These are phyloP conservation scores for Tyria jacobaeae DNA, from an alignment of 2,888 invertebrate genomes.

Conservation along the genomic window DNA sequence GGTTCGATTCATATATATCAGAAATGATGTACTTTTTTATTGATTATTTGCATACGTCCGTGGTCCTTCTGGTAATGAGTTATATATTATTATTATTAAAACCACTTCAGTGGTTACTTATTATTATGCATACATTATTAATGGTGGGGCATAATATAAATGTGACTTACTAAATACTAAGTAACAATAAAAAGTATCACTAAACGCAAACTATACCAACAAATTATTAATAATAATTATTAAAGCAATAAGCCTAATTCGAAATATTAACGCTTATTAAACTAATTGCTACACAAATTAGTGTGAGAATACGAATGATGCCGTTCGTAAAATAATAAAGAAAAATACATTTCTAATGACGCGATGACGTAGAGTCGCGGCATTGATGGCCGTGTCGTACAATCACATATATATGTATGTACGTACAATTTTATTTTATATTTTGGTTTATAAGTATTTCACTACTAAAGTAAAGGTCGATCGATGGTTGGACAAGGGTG, in stretches of 20 bases:
- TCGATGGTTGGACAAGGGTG: not conserved
- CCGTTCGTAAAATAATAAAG: conserved; percentile 8
- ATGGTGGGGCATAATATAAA: conserved; percentile 58
- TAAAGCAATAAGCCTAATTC: conserved; percentile 39
- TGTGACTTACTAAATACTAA: conserved; percentile 57
- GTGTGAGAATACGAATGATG: conserved; percentile 26
- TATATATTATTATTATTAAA: conserved; percentile 27
- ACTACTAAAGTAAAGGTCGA: not conserved
- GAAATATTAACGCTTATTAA: conserved; percentile 30
- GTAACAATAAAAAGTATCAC: conserved; percentile 58
- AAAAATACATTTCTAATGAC: conserved; percentile 14
- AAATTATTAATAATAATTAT: conserved; percentile 27
- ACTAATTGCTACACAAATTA: conserved; percentile 31
- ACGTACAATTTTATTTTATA: too few relatives aligned
- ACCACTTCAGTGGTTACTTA: conserved; percentile 33
- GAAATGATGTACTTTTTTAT: not conserved
- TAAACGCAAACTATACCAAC: conserved; percentile 32
- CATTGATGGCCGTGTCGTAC: conserved; percentile 21
- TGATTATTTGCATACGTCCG: conserved; percentile 27
- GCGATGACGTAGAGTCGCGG: conserved; percentile 21
- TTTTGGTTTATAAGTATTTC: conserved; percentile 2
- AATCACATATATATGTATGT: conserved; percentile 17
- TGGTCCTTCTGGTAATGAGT: conserved; percentile 29
- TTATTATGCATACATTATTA: conserved; percentile 49
- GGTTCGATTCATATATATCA: not conserved